Evolutionary conservation across 2,888 invertebrate genomes (phyloP).

Genomic region (Drosophila seclusa): DNA sequence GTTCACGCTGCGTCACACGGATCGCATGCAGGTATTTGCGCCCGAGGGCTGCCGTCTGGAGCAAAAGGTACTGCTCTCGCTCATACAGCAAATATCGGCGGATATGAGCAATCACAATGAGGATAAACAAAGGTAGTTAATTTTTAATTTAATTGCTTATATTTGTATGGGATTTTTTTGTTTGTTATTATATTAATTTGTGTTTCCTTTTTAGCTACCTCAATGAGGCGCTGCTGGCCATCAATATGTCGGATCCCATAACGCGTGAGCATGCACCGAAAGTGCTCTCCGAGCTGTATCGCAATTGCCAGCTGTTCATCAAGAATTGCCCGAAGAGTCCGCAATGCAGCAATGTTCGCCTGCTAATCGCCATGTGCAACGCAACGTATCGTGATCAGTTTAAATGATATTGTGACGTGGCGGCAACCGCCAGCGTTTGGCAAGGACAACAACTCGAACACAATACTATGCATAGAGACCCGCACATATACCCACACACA

Average conservation of each 20-base stretch:
- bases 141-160: background rate
- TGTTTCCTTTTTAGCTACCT: constrained; percentile 88
- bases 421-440: constrained; percentile 49
- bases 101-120: constrained; percentile 94
- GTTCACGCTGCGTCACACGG: constrained; percentile 93
- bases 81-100: constrained; percentile 97
- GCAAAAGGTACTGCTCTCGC: constrained; percentile 95
- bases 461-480: constrained; percentile 27
- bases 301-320: constrained; percentile 90
- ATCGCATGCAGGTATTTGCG: constrained; percentile 91
- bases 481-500: constrained; percentile 20
- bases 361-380: constrained; percentile 76
- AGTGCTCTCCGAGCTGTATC: constrained; percentile 91
- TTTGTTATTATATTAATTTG: background rate
- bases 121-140: constrained; percentile 90
- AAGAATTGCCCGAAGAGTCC: constrained; percentile 88
- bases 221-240: constrained; percentile 93
- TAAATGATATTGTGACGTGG: constrained; percentile 72
- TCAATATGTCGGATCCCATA: constrained; percentile 91
- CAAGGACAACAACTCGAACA: constrained; percentile 41
- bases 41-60: constrained; percentile 89
- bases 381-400: constrained; percentile 84
- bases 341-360: constrained; percentile 85
- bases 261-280: constrained; percentile 93
- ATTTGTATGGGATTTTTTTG: background rate